Evolutionary conservation across 2,797 vertebrate species (phyloP).

Genomic region (Spizella passerina): DNA sequence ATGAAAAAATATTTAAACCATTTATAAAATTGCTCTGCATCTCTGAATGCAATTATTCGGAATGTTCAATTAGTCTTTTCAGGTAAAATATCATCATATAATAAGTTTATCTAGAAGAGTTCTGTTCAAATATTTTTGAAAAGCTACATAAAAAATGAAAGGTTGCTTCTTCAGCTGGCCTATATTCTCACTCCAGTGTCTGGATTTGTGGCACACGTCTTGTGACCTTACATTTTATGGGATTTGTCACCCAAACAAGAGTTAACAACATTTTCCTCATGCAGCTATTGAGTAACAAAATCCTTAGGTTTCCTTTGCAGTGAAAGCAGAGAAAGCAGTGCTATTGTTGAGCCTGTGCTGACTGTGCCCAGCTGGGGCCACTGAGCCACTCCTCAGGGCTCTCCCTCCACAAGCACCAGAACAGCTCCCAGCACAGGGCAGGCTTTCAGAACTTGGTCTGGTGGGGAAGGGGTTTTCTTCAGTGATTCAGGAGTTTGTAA

Average conservation of each 20-base stretch:
- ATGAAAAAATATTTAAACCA: neutral
- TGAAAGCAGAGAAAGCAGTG: neutral
- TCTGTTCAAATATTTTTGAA: neutral
- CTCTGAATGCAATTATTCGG: neutral
- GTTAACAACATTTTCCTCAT: neutral
- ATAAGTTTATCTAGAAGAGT: neutral
- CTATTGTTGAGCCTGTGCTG: neutral
- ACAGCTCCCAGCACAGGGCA: neutral
- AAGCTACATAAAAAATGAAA: neutral
- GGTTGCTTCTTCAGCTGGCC: neutral
- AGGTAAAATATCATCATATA: neutral
- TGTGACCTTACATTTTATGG: fast-evolving
- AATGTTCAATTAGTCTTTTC: neutral
- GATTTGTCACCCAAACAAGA: neutral
- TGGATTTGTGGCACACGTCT: neutral
- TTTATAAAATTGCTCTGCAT: neutral
- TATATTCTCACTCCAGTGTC: neutral
- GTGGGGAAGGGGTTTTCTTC: neutral
- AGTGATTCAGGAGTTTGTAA: neutral
- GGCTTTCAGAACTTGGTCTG: neutral
- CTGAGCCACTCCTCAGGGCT: neutral
- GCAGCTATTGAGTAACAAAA: neutral
- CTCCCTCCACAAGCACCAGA: neutral
- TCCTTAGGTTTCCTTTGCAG: neutral
- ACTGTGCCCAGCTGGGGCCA: neutral